Conservation (phyloP, 2,888 invertebrate species). For the Cataglyphis cursor region DNA sequence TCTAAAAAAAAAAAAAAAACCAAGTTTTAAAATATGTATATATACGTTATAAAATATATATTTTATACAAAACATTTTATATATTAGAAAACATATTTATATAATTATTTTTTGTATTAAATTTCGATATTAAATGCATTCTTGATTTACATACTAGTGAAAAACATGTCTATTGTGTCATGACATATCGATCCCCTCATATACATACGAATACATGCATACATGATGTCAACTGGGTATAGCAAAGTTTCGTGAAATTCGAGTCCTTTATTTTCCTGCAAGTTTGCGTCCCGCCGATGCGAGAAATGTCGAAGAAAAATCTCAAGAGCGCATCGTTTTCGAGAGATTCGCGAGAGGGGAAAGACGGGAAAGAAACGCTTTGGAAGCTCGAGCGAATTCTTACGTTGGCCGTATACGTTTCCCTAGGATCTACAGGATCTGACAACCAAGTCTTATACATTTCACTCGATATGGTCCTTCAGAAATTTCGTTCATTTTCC, state of each 20-base stretch:
- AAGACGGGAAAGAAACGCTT: slow-evolving; percentile 60
- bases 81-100: neutral
- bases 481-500: slow-evolving; percentile 60
- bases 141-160: neutral
- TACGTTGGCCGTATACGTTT: slow-evolving; percentile 60
- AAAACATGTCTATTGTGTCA: neutral
- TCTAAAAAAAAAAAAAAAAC: neutral
- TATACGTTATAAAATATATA: neutral
- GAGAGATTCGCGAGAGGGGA: slow-evolving; percentile 68
- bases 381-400: slow-evolving; percentile 73
- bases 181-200: slow-evolving; percentile 11
- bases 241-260: slow-evolving; percentile 80
- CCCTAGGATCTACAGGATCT: slow-evolving; percentile 11
- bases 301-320: slow-evolving; percentile 76
- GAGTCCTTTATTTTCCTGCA: slow-evolving; percentile 78
- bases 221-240: neutral
- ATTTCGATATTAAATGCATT: neutral
- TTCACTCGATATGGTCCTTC: slow-evolving; percentile 55
- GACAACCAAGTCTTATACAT: slow-evolving; percentile 59
- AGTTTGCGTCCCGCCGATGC: slow-evolving; percentile 53
- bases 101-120: neutral
- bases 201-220: neutral
- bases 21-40: neutral
- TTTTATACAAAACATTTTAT: neutral
- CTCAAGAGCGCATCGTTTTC: slow-evolving; percentile 77